Evolutionary conservation across 2,888 invertebrate species (phyloP), one percentile per base, ranked within the genome.

Genomic region (Cecidostiba fungosa): DNA sequence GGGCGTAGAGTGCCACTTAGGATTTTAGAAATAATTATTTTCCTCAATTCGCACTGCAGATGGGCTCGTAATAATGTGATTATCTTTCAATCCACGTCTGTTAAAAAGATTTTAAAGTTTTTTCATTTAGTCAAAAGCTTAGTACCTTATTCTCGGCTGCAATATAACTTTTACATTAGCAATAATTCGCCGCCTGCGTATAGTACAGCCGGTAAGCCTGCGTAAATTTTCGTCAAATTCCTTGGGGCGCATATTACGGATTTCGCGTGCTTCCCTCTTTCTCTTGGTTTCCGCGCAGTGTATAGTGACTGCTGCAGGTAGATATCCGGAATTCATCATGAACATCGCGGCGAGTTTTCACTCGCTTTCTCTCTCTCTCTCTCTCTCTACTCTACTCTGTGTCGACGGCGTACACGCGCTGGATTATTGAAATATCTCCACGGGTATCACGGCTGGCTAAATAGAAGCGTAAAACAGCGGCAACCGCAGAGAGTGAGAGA

Each of bases 341-440:
- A 32, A 29, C 43, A 16, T 43, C 54, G 54, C 32, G 32, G 69
- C 54, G 62, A n/a, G 36, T 14, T 16, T 8, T 47, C 16, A 47
- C 69, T 29, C 26, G 43, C 43, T 32, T 32, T 66, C 23, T 14
- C 77, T 59, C n/a, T n/a, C n/a, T n/a, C n/a, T n/a, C n/a, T n/a
- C n/a, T 69, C 19, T 8, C 14, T 66, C 47, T 16, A 14, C 16
- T 26, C 72, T 12, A 12, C 23, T 26, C 62, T 59, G 4, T 14
- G n/a, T 10, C 26, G n/a, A 29, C 14, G 19, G 54, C 54, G n/a
- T 66, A 10, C 23, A 6, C 23, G 23, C 59, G 32, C 36, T 29
- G 66, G 62, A 50, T 85, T 85, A 77, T 85, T 85, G 81, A 81
- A 85, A 81, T 85, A 85, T 72, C 23, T 36, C 32, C 12, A 47